These are phyloP conservation scores for Gnathonemus echidnorhynchus DNA, from an alignment of 2,113 vertebrate genomes.

Conservation along the genomic window DNA sequence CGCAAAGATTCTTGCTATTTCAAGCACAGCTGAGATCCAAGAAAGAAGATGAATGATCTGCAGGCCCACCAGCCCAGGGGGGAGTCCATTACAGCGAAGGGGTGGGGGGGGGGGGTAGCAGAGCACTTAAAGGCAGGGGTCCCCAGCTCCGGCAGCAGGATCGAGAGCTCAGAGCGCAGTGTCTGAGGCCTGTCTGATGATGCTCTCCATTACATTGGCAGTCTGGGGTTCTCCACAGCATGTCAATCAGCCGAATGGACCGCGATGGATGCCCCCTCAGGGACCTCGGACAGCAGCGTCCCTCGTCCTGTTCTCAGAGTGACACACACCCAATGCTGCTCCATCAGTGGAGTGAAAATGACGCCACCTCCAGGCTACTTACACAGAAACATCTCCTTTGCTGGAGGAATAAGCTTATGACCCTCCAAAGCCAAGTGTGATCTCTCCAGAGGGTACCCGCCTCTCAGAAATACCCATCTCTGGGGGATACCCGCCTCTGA, in stretches of 20 bases:
- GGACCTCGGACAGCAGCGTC: slow-evolving; percentile 61
- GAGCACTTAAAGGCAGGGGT: neutral
- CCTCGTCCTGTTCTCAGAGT: slow-evolving; percentile 84
- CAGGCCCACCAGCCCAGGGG: neutral
- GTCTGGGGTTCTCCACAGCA: slow-evolving; percentile 86
- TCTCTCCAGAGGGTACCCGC: slow-evolving; percentile 56
- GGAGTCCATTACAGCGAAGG: neutral
- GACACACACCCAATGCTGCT: slow-evolving; percentile 83
- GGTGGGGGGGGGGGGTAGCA: neutral
- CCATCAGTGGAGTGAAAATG: neutral
- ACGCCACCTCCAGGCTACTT: slow-evolving; percentile 77
- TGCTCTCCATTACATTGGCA: slow-evolving; percentile 72
- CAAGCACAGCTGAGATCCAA: neutral
- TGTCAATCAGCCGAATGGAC: slow-evolving; percentile 98
- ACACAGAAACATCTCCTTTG: slow-evolving; percentile 77
- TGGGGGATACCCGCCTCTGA: neutral
- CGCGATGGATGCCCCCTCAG: slow-evolving; percentile 63
- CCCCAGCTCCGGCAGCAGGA: slow-evolving; percentile 11
- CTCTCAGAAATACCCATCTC: neutral
- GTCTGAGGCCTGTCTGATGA: neutral
- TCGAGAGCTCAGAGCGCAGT: slow-evolving; percentile 33
- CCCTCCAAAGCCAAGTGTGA: slow-evolving; percentile 38
- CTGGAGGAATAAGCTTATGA: slow-evolving; percentile 52
- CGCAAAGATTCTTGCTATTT: neutral
- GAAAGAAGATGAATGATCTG: neutral